Percentiles rank a stretch among this genome's conserved stretches.
Conservation (phyloP, 2,113 vertebrate genomes). For the Chaetura pelagica region DNA sequence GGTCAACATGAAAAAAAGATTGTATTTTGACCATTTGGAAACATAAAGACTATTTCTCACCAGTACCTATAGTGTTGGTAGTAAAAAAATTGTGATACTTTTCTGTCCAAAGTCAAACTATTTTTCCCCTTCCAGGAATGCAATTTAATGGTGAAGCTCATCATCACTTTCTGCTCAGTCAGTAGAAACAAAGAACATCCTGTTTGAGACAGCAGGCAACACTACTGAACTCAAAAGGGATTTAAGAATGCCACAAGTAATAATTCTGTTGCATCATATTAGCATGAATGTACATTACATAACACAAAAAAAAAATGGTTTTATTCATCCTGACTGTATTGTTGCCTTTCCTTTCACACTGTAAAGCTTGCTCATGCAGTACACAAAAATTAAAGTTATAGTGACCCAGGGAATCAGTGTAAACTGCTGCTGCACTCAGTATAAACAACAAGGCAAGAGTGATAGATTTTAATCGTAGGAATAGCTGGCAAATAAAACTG, state of each 20-base stretch:
- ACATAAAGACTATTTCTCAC: background rate
- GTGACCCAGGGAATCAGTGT: background rate
- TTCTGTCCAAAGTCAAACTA: background rate
- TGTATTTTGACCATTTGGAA: background rate
- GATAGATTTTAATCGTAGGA: background rate
- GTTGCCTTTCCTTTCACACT: background rate
- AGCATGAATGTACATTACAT: conserved; percentile 14
- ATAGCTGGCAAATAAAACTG: background rate
- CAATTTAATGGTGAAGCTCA: conserved; percentile 56
- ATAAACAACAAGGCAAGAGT: background rate
- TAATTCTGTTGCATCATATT: conserved; percentile 48
- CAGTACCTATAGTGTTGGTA: background rate
- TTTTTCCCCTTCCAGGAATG: conserved; percentile 54
- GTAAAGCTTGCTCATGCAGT: background rate
- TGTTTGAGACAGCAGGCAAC: conserved; percentile 50
- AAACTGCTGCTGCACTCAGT: background rate
- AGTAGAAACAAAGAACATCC: conserved; percentile 58
- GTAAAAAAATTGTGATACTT: conserved; percentile 10
- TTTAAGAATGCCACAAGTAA: conserved; percentile 51
- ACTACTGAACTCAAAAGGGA: conserved; percentile 23
- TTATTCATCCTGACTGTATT: background rate
- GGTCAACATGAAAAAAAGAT: background rate
- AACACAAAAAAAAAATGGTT: background rate
- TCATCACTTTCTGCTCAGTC: conserved; percentile 43
- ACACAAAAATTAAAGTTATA: conserved; percentile 23